Conservation (phyloP, 2,113 vertebrate species). For the Chloroceryle aenea region DNA sequence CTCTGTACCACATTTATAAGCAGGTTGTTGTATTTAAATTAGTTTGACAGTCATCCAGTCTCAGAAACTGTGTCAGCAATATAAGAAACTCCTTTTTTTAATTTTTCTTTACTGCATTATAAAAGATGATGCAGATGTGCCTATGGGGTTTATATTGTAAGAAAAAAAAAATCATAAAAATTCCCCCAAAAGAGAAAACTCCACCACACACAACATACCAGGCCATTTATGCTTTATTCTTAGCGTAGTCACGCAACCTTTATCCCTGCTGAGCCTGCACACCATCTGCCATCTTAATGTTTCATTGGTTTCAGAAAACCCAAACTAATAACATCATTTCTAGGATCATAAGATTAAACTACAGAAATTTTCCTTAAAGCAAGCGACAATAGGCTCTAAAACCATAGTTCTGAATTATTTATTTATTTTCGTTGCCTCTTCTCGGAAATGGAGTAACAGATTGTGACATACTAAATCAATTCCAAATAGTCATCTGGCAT, state of each 20-base stretch:
- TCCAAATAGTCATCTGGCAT: constrained; percentile 3
- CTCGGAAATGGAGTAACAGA: constrained; percentile 17
- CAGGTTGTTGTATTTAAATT: not conserved
- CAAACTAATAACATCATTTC: constrained; percentile 42
- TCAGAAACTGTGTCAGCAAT: not conserved
- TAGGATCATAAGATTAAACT: constrained; percentile 31
- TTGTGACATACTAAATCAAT: constrained; percentile 48
- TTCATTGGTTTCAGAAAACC: constrained; percentile 32
- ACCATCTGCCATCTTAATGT: constrained; percentile 66
- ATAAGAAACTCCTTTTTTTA: not conserved
- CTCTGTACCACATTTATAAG: not conserved
- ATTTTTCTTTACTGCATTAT: not conserved
- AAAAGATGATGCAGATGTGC: constrained; percentile 1
- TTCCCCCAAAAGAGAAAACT: not conserved
- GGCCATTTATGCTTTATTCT: constrained; percentile 32
- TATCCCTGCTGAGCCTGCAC: constrained; percentile 40
- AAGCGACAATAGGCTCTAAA: not conserved
- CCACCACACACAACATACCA: not conserved
- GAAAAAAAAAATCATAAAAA: not conserved
- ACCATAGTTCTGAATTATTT: not conserved
- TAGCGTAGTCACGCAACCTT: constrained; percentile 28
- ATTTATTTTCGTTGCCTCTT: not conserved
- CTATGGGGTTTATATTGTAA: not conserved
- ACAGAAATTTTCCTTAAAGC: constrained; percentile 35
- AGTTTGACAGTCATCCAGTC: not conserved